Evolutionary conservation across 23 tunicate species (phyloP).

Genomic region (Trididemnum nubilum): DNA sequence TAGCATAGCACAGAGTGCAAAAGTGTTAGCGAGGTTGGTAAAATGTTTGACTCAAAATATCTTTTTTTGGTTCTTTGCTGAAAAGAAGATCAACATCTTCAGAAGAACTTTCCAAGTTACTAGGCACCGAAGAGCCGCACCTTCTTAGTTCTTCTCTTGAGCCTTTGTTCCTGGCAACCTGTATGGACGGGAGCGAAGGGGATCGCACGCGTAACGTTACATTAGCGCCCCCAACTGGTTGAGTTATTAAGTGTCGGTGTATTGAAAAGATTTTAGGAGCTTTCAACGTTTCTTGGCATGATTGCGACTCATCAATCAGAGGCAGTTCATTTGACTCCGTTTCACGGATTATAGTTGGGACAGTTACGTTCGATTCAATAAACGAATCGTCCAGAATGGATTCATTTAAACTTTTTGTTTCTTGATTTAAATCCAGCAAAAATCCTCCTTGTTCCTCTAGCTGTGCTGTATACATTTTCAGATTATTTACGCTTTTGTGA

Average conservation of each 20-base stretch:
- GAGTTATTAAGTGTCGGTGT: slow-evolving; percentile 1
- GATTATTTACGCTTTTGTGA: slow-evolving; percentile 5
- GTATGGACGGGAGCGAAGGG: slow-evolving; percentile 1
- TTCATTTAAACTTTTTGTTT: background rate
- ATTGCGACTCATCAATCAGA: background rate
- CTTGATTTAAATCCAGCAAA: background rate
- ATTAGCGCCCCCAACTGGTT: background rate
- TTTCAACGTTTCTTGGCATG: background rate
- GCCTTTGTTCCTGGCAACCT: background rate
- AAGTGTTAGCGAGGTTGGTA: no score
- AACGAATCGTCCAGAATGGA: background rate
- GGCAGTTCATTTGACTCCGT: background rate
- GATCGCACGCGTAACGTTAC: background rate
- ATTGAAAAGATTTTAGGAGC: background rate
- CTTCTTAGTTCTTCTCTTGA: background rate
- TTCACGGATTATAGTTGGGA: background rate
- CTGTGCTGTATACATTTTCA: slow-evolving; percentile 17
- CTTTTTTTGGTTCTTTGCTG: no score
- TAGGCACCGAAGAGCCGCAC: background rate
- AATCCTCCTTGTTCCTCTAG: slow-evolving; percentile 56
- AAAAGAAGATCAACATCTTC: background rate
- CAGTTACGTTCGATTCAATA: background rate
- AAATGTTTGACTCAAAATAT: no score
- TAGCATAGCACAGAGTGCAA: no score
- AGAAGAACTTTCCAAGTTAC: background rate